Evolutionary conservation across 2,888 invertebrate species (phyloP).

Genomic region (Platynereis dumerilii): DNA sequence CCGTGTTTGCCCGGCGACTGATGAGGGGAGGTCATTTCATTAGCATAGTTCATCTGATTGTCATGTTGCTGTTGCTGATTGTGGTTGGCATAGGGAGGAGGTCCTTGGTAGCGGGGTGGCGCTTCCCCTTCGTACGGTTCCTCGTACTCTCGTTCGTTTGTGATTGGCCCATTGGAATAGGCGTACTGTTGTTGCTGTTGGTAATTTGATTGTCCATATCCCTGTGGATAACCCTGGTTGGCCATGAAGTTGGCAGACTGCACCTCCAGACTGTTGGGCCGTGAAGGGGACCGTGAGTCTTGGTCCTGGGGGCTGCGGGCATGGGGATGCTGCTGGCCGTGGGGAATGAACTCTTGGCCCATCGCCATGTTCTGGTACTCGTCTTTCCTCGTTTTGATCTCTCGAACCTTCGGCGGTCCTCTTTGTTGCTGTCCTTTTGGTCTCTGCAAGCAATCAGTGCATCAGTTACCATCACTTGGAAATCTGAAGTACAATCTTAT

Average conservation of each 20-base stretch:
- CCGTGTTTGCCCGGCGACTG: constrained; percentile 13
- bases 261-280: constrained; percentile 31
- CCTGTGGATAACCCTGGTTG: constrained; percentile 8
- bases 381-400: constrained; percentile 20
- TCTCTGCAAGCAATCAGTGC: constrained; percentile 16
- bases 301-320: neutral
- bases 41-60: neutral
- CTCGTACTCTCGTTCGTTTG: constrained; percentile 2
- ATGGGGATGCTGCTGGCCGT: constrained; percentile 14
- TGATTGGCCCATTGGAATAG: constrained; percentile 13
- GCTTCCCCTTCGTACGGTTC: neutral
- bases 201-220: constrained; percentile 5
- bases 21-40: constrained; percentile 16
- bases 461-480: too few species aligned
- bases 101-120: neutral
- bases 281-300: constrained; percentile 19
- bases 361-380: constrained; percentile 22
- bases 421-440: constrained; percentile 23
- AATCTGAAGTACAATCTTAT: too few species aligned
- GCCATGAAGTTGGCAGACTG: constrained; percentile 14
- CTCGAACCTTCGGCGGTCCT: constrained; percentile 18
- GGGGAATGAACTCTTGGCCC: constrained; percentile 23
- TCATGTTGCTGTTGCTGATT: constrained; percentile 1
- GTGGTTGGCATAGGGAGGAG: neutral
- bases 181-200: constrained; percentile 11